Conservation (phyloP, 2,888 invertebrate species). For the Deilephila elpenor region DNA sequence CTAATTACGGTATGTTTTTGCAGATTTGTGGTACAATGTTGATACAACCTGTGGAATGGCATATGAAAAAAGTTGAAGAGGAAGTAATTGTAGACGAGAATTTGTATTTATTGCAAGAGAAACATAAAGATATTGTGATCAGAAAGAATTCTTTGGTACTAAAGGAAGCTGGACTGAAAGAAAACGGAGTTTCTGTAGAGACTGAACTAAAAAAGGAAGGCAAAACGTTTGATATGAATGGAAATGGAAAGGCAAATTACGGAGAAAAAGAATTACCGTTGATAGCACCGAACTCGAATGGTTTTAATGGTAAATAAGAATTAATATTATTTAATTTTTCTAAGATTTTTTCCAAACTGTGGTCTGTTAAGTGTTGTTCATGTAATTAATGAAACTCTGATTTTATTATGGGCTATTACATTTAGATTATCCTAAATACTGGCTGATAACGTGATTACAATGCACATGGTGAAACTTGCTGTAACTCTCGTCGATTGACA, state of each 20-base stretch:
- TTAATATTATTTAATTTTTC: constrained; percentile 14
- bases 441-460: too few species aligned
- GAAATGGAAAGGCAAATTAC: constrained; percentile 43
- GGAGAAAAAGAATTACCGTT: constrained; percentile 57
- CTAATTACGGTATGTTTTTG: constrained; percentile 33
- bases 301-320: constrained; percentile 54
- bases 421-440: too few species aligned
- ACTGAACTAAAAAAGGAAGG: constrained; percentile 48
- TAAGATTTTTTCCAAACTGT: too few species aligned
- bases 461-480: too few species aligned
- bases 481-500: too few species aligned
- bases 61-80: constrained; percentile 76
- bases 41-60: constrained; percentile 85
- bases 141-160: constrained; percentile 55
- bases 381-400: too few species aligned
- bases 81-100: constrained; percentile 71
- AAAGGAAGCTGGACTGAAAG: constrained; percentile 37
- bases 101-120: constrained; percentile 63
- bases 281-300: constrained; percentile 49
- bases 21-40: constrained; percentile 85
- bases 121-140: constrained; percentile 59
- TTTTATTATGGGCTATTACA: too few species aligned
- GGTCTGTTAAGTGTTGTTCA: too few species aligned
- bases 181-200: constrained; percentile 46
- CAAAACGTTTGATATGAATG: constrained; percentile 40